phyloP scores from a whole-genome alignment of 2,797 vertebrate genomes.

The Varecia variegata region DNA sequence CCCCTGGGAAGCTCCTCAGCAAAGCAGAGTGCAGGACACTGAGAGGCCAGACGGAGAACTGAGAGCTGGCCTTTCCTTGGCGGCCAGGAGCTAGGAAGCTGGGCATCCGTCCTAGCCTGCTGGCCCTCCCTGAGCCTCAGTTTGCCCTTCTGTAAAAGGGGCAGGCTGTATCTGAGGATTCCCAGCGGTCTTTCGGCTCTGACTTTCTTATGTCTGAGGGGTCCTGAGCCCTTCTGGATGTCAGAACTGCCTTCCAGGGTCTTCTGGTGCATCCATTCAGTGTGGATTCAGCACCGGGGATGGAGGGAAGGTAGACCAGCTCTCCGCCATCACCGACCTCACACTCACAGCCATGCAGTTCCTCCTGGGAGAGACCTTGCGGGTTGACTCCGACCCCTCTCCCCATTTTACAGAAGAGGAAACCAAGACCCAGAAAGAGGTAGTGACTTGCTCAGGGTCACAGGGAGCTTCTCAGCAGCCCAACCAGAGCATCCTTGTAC shows the following conservation, averaged over 20 bases:
- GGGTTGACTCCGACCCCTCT: background rate
- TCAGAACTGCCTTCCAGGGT: background rate
- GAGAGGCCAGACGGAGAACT: background rate
- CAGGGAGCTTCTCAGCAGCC: background rate
- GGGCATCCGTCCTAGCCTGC: background rate
- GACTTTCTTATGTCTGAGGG: background rate
- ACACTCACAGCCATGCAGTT: fast-evolving
- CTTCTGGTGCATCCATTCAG: background rate
- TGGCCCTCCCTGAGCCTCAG: background rate
- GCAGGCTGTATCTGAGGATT: background rate
- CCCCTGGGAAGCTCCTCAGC: background rate
- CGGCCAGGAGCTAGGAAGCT: background rate
- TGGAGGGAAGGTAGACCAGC: background rate
- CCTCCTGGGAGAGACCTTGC: background rate
- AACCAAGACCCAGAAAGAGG: background rate
- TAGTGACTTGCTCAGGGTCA: background rate
- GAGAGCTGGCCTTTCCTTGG: background rate
- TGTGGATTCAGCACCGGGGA: background rate
- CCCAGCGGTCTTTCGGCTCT: background rate
- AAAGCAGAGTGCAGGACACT: background rate
- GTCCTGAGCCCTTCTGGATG: background rate
- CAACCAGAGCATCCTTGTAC: background rate
- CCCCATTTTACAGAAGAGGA: slow-evolving; percentile 14
- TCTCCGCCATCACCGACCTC: background rate
- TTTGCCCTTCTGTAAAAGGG: background rate